Evolutionary conservation across 92 coral and sea anemone species (phyloP), one percentile per base, ranked within the genome.

Genomic region (Zoanthus sociatus): DNA sequence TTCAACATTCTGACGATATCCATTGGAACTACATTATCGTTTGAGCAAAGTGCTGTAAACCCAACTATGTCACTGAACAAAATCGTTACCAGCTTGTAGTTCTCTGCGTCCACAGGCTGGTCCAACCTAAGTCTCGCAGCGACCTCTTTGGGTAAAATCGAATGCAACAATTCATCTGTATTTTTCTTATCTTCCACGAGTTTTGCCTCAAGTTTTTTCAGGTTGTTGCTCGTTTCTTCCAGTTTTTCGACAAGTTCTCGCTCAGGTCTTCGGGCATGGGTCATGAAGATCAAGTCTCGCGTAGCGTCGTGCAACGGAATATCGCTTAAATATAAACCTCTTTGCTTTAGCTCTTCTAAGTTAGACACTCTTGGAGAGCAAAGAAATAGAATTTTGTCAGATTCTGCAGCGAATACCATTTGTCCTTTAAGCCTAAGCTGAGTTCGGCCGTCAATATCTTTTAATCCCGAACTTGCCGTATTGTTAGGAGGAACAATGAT

Each of bases 51-150:
- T 48, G 99, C 99, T 1, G 99, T 97, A 82, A 97, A 97, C 2
- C 99, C 99, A 1, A 97, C 99, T 16, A 97, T 97, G 77, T 97
- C 99, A 60, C 99, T 97, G 84, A 97, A 97, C 79, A 97, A 84
- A 9, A 97, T 97, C 17, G 99, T 95, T 1, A 95, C 98, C 73
- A 95, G 87, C 71, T 97, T 97, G 88, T 97, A 95, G 87, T 93
- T 97, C 68, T 97, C 99, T 9, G 99, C 99, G 11, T 97, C 98
- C 13, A 97, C 97, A 17, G 98, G 97, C 54, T 97, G 95, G 61
- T 95, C 92, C 15, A 97, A 87, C 53, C 99, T 94, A 86, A 97
- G 92, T 71, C 90, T 95, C 12, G 96, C 98, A 44, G 99, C 99
- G 75, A 97, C 98, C 82, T 95, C 98, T 84, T 94, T 92, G 37